Evolutionary conservation across 2,113 vertebrate species (phyloP), one percentile per base, ranked within the genome.

Genomic region (Oncorhynchus keta): DNA sequence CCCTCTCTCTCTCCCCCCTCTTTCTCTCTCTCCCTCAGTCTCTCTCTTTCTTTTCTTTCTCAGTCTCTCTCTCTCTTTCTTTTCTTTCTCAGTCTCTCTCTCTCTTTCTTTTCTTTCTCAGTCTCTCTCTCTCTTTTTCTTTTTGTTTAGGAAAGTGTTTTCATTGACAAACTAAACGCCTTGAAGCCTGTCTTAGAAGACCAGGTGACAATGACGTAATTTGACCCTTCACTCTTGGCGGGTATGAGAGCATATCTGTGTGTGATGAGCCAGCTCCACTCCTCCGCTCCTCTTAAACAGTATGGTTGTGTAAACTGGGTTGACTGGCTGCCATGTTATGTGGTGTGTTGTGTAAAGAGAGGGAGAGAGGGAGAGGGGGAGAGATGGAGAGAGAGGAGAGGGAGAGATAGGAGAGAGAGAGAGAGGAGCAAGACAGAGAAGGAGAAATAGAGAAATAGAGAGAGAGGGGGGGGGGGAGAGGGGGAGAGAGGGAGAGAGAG

Each of bases 241-340:
- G 4, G 14, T 57, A 20, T 57, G 55, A 18, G 55, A 57, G 55
- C 18, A 57, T 57, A 20, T 57, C 14, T 57, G 55, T 57, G 55
- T 57, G 39, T 45, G 39, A 45, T 45, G 39, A 45, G 55, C 18
- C 55, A 18, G 16, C 3, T 57, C 13, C 68, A 14, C 69, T 81
- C 75, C 64, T 82, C 39, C 72, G 35, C 13, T 4, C 28, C 80
- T 86, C 83, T 84, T 70, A 72, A 13, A 32, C 83, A 69, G 84
- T 89, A 85, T 86, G 83, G 90, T 90, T 89, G 89, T 57, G 14
- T 20, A 57, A 57, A 16, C 49, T 26, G 69, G 81, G 70, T 1
- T 70, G 70, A 80, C 76, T 80, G 76, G 83, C 84, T 77, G 83
- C n/a, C 8, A 45, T 45, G 39, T 45, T 9, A 39, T 39, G 39